phyloP scores from a whole-genome alignment of 2,888 invertebrate genomes.

The Clistopyga incitator region DNA sequence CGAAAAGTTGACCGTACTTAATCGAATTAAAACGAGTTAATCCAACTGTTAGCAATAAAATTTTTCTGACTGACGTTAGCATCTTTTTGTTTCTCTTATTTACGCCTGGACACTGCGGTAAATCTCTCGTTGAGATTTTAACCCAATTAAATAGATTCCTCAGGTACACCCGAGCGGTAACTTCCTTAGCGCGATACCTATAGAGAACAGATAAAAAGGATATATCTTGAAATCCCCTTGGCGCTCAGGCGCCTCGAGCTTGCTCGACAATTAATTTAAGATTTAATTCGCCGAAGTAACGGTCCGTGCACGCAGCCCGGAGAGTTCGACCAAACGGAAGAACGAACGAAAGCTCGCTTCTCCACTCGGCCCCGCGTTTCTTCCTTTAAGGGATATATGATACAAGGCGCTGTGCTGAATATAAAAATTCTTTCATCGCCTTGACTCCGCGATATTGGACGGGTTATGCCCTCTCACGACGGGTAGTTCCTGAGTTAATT shows the following conservation, averaged over 20 bases:
- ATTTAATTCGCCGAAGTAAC: conserved; percentile 69
- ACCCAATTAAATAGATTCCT: conserved; percentile 63
- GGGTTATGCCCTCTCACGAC: conserved; percentile 34
- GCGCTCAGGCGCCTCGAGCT: conserved; percentile 55
- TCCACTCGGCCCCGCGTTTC: conserved; percentile 12
- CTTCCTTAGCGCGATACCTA: conserved; percentile 54
- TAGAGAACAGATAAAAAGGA: conserved; percentile 13
- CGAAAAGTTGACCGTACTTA: neutral
- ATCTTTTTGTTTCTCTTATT: conserved; percentile 1
- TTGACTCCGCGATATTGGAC: conserved; percentile 14
- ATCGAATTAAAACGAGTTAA: neutral
- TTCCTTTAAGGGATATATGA: conserved; percentile 43
- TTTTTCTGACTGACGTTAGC: neutral
- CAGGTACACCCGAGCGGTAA: conserved; percentile 56
- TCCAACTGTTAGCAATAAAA: conserved; percentile 16
- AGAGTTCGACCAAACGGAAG: conserved; percentile 40
- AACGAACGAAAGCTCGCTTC: conserved; percentile 39
- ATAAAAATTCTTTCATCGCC: conserved; percentile 61
- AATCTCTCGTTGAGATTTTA: conserved; percentile 58
- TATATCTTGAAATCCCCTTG: conserved; percentile 57
- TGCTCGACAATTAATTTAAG: conserved; percentile 69
- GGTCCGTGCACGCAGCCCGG: conserved; percentile 38
- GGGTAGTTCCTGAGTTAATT: conserved; percentile 65
- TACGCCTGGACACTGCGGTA: conserved; percentile 31
- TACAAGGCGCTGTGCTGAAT: conserved; percentile 45